Evolutionary conservation across 1,140 invertebrate species (phyloP), one percentile per base, ranked within the genome.

Genomic region (Papilio helenus): DNA sequence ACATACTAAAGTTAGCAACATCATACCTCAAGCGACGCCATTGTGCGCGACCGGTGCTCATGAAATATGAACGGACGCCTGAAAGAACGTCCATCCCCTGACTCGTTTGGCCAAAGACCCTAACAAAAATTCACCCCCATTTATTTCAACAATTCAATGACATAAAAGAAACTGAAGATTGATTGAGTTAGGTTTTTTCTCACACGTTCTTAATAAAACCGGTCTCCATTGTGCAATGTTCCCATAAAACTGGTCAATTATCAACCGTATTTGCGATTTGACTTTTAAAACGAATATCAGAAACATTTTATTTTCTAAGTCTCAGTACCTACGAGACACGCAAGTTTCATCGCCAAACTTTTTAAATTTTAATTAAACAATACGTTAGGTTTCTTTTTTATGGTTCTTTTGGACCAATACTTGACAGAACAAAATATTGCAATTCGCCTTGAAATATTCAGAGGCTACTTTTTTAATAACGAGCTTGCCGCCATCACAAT

Each of bases 31-130:
- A 89, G 88, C 90, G 88, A 83, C 91, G 88, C 87, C 90, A 93
- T 94, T 93, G 92, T 94, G 85, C 82, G 81, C 86, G 88, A 86
- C 88, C 86, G 84, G 83, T 85, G 86, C 92, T 93, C 90, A 94
- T 93, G 88, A 91, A 93, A 93, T 94, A 94, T 94, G 87, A 89
- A 94, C 87, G 88, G 87, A 86, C 78, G 85, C 84, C 89, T 93
- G 89, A 91, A 93, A 93, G 90, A 91, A 88, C 84, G 83, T 80
- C 83, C 84, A 84, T 84, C 85, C 84, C 83, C 83, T 81, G 81
- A 80, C 86, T 81, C 76, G 80, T 84, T 83, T 81, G 65, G 80
- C 83, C 80, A 86, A 83, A 82, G 81, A 82, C 81, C 85, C 85
- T 74, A 74, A 74, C 84, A 85, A 88, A 87, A 86, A 87, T 87